Base-by-base conservation (phyloP, 1,140 invertebrate genomes). In the Lepidurus arcticus region DNA sequence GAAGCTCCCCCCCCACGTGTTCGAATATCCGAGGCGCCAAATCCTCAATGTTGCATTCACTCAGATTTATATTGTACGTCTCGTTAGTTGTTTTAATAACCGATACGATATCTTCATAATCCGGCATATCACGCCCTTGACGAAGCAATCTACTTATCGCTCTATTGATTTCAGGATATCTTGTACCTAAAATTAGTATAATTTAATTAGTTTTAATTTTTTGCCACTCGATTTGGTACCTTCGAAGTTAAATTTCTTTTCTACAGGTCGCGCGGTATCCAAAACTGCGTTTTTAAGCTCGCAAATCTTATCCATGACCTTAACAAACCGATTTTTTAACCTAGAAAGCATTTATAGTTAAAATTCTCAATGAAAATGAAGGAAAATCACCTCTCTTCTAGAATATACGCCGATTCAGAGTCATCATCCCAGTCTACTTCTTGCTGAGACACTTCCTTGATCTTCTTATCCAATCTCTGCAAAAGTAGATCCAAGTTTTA, bases 91-190 rank as follows among this genome's bases (percentile, higher is more conserved):
- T 74, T 8, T 73, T 42, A 7, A 78, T 26, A 74, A 45, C 45
- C 47, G 65, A 26, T 13, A 75, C 7, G 42, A 78, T 24, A 24
- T 75, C 73, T 11, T 78, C 16, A 34, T 26, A 78, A 44, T 78
- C 78, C 13, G 78, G 78, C n/a, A 74, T 21, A 16, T 78, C 78
- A 34, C 16, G 26, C 16, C 21, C n/a, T 34, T 24, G 42, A 10
- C 43, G 74, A 9, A 78, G 42, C n/a, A 26, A 53, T 75, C 44
- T 78, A 11, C 16, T 44, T 8, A 78, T 44, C 24, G 44, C 42
- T 47, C 11, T n/a, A 45, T 78, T 78, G n/a, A 78, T 75, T 75
- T 78, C 78, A 7, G 73, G 78, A 42, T 47, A 74, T 21, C 74
- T 73, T 11, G 78, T 75, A 1, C 78, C 78, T 78, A 24, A 42